Percentiles rank a stretch among this genome's conserved stretches.
Evolutionary conservation across 2,888 invertebrate genomes (phyloP).

Genomic region (Ypsolopha sequella): DNA sequence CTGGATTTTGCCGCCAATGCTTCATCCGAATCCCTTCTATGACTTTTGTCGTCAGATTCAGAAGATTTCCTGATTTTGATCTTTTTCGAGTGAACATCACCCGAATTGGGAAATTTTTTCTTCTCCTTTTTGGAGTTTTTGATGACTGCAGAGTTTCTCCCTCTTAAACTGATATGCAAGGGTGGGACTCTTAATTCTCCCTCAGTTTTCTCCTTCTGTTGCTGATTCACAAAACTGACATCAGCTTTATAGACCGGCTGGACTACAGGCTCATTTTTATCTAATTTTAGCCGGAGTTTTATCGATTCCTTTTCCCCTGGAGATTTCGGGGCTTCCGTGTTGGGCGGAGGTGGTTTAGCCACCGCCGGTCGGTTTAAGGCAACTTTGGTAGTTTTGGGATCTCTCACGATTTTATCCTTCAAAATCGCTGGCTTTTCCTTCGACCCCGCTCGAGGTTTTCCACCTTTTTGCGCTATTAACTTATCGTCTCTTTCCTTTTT

Average conservation of each 20-base stretch:
- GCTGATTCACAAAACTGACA: constrained; percentile 76
- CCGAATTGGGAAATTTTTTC: constrained; percentile 62
- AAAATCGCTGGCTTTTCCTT: constrained; percentile 54
- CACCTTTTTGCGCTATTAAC: constrained; percentile 41
- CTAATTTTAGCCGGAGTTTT: constrained; percentile 84
- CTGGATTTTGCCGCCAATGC: constrained; percentile 38
- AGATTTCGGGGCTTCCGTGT: constrained; percentile 39
- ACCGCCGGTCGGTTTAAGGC: constrained; percentile 29
- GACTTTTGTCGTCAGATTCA: constrained; percentile 46
- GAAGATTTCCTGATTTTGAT: constrained; percentile 59
- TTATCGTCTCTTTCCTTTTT: constrained; percentile 36
- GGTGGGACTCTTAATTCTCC: constrained; percentile 87
- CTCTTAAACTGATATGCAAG: constrained; percentile 87
- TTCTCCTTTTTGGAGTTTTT: constrained; percentile 81
- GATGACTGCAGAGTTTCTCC: constrained; percentile 87
- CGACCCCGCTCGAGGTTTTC: constrained; percentile 45
- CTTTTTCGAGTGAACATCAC: constrained; percentile 65
- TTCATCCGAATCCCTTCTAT: constrained; percentile 46
- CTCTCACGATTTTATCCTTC: constrained; percentile 52
- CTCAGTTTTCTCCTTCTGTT: constrained; percentile 67
- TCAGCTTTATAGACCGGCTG: constrained; percentile 86
- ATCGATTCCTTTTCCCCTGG: constrained; percentile 78
- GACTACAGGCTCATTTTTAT: constrained; percentile 84
- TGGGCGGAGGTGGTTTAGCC: constrained; percentile 14
- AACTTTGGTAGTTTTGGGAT: constrained; percentile 51